phyloP scores from a whole-genome alignment of 2,888 invertebrate genomes.

The Amphipyra tragopoginis region DNA sequence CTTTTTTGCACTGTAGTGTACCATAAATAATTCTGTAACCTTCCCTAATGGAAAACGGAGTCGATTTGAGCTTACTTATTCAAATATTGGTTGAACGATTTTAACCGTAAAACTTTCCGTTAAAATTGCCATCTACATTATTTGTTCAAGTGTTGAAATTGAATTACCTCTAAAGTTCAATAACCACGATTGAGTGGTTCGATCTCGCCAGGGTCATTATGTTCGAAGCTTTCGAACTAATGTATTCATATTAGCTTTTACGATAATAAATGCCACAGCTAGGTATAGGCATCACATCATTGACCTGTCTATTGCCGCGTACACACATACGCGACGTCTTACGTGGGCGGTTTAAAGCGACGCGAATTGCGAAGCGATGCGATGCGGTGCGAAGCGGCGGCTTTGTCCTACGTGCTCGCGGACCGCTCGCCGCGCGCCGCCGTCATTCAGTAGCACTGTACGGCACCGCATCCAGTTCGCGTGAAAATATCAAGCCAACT shows the following conservation, averaged over 20 bases:
- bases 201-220: slow-evolving; percentile 9
- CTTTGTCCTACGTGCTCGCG: no score
- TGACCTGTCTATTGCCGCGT: no score
- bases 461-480: no score
- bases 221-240: slow-evolving; percentile 15
- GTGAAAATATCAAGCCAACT: no score
- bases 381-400: no score
- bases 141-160: slow-evolving; percentile 22
- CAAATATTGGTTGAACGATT: slow-evolving; percentile 26
- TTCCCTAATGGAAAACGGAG: slow-evolving; percentile 6
- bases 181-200: slow-evolving; percentile 1
- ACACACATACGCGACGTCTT: no score
- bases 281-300: no score
- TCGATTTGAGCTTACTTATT: slow-evolving; percentile 10
- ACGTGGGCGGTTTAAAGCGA: no score
- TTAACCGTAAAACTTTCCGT: slow-evolving; percentile 5
- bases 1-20: slow-evolving; percentile 1
- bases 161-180: slow-evolving; percentile 24
- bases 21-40: neutral
- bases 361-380: no score
- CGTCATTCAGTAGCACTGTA: no score
- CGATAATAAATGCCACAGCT: neutral
- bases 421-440: no score
- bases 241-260: slow-evolving; percentile 36
- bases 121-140: slow-evolving; percentile 7